Percentiles rank a stretch among this genome's conserved stretches.
These are phyloP conservation scores for Carlito syrichta DNA, from an alignment of 2,113 vertebrate genomes.

Conservation along the genomic window DNA sequence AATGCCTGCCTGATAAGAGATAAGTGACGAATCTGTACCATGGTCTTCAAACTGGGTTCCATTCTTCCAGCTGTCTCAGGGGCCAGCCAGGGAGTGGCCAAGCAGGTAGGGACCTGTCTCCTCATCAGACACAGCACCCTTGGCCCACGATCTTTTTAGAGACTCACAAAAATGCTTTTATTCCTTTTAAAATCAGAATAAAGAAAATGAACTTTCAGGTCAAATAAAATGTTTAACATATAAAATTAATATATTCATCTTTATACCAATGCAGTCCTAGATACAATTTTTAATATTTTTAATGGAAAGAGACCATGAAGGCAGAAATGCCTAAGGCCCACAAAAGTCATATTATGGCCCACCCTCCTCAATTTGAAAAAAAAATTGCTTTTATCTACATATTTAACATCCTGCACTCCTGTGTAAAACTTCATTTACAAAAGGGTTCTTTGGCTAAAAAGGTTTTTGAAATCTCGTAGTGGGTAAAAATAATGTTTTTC, in stretches of 20 bases:
- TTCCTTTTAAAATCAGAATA: constrained; percentile 33
- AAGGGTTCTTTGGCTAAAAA: not conserved
- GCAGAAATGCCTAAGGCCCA: not conserved
- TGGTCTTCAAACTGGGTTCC: not conserved
- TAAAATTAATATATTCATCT: not conserved
- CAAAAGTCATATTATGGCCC: not conserved
- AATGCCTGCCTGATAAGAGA: not conserved
- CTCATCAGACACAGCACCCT: not conserved
- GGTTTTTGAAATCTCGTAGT: not conserved
- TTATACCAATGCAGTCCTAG: not conserved
- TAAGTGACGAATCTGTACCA: not conserved
- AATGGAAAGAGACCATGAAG: not conserved
- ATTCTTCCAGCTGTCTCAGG: not conserved
- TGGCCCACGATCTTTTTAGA: not conserved
- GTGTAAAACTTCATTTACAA: not conserved
- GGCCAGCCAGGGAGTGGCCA: not conserved
- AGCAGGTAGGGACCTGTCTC: not conserved
- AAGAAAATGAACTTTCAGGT: not conserved
- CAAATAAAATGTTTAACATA: not conserved
- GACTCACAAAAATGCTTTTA: not conserved
- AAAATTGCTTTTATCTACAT: not conserved
- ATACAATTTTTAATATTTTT: not conserved
- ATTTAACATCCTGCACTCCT: not conserved
- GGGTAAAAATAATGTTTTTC: not conserved
- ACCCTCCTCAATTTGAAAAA: not conserved